A percentile compares a stretch with the other conserved stretches of the same genome.
These are phyloP conservation scores for Blastobasis adustella DNA, from an alignment of 2,888 invertebrate genomes.

Conservation along the genomic window DNA sequence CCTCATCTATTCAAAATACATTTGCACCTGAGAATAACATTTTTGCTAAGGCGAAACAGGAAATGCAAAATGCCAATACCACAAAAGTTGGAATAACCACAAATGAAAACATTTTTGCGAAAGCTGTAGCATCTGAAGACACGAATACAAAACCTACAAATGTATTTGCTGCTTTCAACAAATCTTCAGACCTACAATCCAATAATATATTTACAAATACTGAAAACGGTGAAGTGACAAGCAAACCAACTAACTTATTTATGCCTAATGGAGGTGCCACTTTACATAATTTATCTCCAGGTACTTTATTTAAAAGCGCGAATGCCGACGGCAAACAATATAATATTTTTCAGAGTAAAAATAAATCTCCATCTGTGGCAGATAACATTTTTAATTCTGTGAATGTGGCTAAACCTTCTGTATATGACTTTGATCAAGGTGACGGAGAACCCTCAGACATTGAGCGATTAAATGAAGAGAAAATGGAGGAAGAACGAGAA, in stretches of 20 bases:
- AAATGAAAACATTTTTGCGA: constrained; percentile 38
- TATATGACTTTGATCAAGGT: constrained; percentile 49
- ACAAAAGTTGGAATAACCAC: neutral
- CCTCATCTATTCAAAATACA: constrained; percentile 19
- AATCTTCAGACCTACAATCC: constrained; percentile 17
- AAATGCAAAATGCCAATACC: neutral
- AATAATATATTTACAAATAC: constrained; percentile 29
- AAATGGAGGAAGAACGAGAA: constrained; percentile 29
- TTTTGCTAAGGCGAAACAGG: constrained; percentile 33
- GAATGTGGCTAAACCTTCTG: constrained; percentile 22
- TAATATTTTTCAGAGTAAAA: constrained; percentile 55
- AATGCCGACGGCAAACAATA: constrained; percentile 37
- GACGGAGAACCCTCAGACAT: constrained; percentile 22
- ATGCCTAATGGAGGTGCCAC: constrained; percentile 34
- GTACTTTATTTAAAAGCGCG: constrained; percentile 55
- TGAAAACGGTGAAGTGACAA: constrained; percentile 5
- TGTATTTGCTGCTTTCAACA: constrained; percentile 42
- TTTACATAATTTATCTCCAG: constrained; percentile 38
- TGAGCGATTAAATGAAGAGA: constrained; percentile 27
- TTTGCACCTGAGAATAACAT: constrained; percentile 31
- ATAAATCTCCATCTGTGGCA: constrained; percentile 46
- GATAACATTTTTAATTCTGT: constrained; percentile 50
- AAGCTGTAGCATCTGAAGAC: constrained; percentile 17
- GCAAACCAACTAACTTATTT: constrained; percentile 21
- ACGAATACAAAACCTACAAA: constrained; percentile 24